These are phyloP conservation scores for Orchestes rusci DNA, from an alignment of 2,888 invertebrate species.

Conservation along the genomic window DNA sequence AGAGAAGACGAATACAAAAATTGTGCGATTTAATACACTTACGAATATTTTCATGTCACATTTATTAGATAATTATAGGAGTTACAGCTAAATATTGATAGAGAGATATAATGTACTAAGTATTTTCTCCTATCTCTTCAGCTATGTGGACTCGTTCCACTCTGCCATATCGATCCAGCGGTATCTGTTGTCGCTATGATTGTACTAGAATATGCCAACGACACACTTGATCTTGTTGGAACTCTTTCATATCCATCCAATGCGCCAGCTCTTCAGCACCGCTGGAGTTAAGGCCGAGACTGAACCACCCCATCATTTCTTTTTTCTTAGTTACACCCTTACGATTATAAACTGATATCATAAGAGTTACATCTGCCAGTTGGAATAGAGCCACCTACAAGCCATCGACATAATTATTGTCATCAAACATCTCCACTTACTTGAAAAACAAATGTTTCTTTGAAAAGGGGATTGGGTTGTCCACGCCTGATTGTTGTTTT, in stretches of 20 bases:
- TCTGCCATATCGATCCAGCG: slow-evolving; percentile 1
- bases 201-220: slow-evolving; percentile 89
- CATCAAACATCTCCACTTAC: slow-evolving; percentile 42
- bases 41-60: slow-evolving; percentile 11
- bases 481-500: slow-evolving; percentile 89
- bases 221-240: slow-evolving; percentile 82
- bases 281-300: slow-evolving; percentile 84
- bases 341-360: slow-evolving; percentile 88
- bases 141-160: too few species aligned
- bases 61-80: slow-evolving; percentile 2
- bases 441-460: slow-evolving; percentile 95
- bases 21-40: slow-evolving; percentile 21
- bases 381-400: slow-evolving; percentile 87
- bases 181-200: slow-evolving; percentile 44
- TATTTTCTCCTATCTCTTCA: too few species aligned
- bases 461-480: slow-evolving; percentile 92
- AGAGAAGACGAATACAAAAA: slow-evolving; percentile 17
- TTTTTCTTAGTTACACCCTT: slow-evolving; percentile 88
- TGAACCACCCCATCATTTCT: slow-evolving; percentile 97
- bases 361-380: slow-evolving; percentile 87
- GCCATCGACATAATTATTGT: background rate
- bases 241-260: slow-evolving; percentile 89
- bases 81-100: slow-evolving; percentile 4
- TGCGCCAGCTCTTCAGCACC: slow-evolving; percentile 88
- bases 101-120: too few species aligned